These are phyloP conservation scores for Teleogryllus occipitalis DNA, from an alignment of 1,140 invertebrate genomes.

Conservation along the genomic window DNA sequence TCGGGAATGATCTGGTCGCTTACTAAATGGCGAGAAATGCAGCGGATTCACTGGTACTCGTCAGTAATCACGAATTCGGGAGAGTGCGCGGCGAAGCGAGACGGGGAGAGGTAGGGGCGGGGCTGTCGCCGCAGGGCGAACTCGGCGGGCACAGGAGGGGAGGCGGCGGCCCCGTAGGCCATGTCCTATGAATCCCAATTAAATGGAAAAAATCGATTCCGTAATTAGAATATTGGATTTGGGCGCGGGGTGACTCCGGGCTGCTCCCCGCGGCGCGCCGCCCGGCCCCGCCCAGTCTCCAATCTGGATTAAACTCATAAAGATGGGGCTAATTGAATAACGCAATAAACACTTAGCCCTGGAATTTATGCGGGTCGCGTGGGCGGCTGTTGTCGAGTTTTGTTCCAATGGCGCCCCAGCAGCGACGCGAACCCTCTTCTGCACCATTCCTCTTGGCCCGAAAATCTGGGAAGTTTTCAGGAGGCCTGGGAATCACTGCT, in stretches of 20 bases:
- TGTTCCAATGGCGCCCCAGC: background rate
- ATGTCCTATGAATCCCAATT: background rate
- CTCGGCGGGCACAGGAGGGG: too few relatives aligned
- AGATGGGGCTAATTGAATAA: background rate
- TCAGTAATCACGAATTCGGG: too few relatives aligned
- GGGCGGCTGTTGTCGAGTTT: background rate
- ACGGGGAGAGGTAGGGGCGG: background rate
- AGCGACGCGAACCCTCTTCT: too few relatives aligned
- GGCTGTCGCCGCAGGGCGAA: background rate
- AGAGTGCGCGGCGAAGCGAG: background rate
- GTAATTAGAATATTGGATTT: background rate
- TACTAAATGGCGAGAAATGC: too few relatives aligned
- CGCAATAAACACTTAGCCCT: background rate
- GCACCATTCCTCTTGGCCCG: too few relatives aligned
- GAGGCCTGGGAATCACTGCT: too few relatives aligned
- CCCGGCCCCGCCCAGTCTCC: background rate
- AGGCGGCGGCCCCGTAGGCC: background rate
- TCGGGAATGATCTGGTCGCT: too few relatives aligned
- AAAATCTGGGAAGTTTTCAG: too few relatives aligned
- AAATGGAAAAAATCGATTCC: background rate
- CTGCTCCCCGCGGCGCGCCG: too few relatives aligned
- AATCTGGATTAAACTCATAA: slow-evolving; percentile 5
- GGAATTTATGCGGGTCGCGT: background rate
- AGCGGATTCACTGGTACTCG: too few relatives aligned
- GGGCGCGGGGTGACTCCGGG: background rate